Base-by-base conservation (phyloP, 2,113 vertebrate genomes). In the Sebastes schlegelii region DNA sequence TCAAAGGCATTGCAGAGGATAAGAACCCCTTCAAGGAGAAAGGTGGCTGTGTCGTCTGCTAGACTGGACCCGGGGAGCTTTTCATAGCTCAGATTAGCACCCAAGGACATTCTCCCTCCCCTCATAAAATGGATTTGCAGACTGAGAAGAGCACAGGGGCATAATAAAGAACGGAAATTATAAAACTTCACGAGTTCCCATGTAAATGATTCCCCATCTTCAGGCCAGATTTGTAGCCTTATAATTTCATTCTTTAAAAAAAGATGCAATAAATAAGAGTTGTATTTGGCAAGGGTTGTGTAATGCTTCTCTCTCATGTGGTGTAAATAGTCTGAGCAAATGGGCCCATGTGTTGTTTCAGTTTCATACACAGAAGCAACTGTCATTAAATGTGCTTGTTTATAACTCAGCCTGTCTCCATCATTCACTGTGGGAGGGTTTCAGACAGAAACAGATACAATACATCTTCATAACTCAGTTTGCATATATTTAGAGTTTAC, bases 1-100 rank as follows among this genome's bases (percentile, higher is more conserved):
- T 99, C 80, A 99, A 99, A 92, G 98, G 98, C 9, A 95, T 99
- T 79, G 91, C 98, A n/a, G 98, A 99, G 86, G 98, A 98, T 23
- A 98, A 97, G 94, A 99, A 99, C 85, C 98, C 98, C 58, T 99
- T 99, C 93, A 99, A 99, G 93, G 98, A 99, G 90, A 98, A 99
- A 92, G 98, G 98, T 83, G 98, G 98, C 86, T 99, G 98, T 88
- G 94, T 98, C 80, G 95, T 99, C 94, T 96, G 96, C 78, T 99
- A 96, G 95, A 82, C 77, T 63, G 84, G 83, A 94, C 85, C 83
- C 79, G 85, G 93, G 87, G 83, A 91, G 88, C 86, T 86, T 83
- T 85, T 85, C 66, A 65, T 84, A 88, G 64, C 77, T 77, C 79
- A 91, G 81, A 90, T 91, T 93, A 93, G 92, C 62, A 79, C 62